Evolutionary conservation across 2,113 vertebrate genomes (phyloP).

Genomic region (Colossoma macropomum): DNA sequence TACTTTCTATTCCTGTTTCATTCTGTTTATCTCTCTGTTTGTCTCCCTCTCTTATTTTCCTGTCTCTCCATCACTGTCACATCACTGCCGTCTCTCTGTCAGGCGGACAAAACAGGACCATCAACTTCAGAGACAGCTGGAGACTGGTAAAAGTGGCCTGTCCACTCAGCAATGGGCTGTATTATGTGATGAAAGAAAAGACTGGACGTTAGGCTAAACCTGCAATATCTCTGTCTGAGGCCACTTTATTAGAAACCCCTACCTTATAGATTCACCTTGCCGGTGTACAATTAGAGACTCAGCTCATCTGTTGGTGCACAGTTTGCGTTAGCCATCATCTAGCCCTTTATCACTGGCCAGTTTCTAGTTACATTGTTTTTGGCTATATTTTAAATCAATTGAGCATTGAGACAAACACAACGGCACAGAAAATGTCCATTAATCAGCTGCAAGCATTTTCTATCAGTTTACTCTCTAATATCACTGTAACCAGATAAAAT

Average conservation of each 20-base stretch:
- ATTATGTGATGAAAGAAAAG: conserved; percentile 17
- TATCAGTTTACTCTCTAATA: no score
- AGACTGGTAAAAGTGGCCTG: neutral
- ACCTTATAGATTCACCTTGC: no score
- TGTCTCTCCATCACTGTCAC: conserved; percentile 61
- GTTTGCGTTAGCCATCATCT: no score
- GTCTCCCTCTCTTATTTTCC: conserved; percentile 57
- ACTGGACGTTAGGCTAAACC: neutral
- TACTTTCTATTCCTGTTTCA: neutral
- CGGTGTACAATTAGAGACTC: no score
- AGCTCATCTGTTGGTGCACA: no score
- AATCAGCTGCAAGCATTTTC: no score
- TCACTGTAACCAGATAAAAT: no score
- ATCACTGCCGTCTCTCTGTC: conserved; percentile 10
- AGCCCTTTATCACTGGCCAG: no score
- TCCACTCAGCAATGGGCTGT: neutral
- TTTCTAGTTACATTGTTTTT: no score
- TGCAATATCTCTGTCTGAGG: neutral
- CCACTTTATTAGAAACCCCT: conserved; percentile 3
- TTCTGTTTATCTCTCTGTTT: conserved; percentile 47
- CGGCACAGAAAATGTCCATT: no score
- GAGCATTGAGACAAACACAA: no score
- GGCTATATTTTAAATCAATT: no score
- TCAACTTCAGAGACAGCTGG: conserved; percentile 9
- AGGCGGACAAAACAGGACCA: conserved; percentile 18